A percentile compares a stretch with the other conserved stretches of the same genome.
These are phyloP conservation scores for human DNA, from an alignment of 2,113 vertebrate species.

Conservation along the genomic window GRCh38 chr17:15283001-15283500, in stretches of 20 bases:
- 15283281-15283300: neutral
- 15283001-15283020: neutral
- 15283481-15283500: neutral
- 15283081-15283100: neutral
- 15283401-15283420: neutral
- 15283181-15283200: neutral
- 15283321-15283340: neutral
- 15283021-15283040: neutral
- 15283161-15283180: neutral
- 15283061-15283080: neutral
- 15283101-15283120: neutral
- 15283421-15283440: neutral
- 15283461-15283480: neutral
- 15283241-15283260: neutral
- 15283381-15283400: neutral
- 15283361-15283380: neutral
- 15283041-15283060: neutral
- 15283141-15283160: neutral
- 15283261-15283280: neutral
- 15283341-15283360: neutral
- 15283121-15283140: neutral
- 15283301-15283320: no score
- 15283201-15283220: neutral
- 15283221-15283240: neutral
- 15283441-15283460: neutral